Conservation (phyloP, 2,113 vertebrate genomes). For the Takifugu bimaculatus region DNA sequence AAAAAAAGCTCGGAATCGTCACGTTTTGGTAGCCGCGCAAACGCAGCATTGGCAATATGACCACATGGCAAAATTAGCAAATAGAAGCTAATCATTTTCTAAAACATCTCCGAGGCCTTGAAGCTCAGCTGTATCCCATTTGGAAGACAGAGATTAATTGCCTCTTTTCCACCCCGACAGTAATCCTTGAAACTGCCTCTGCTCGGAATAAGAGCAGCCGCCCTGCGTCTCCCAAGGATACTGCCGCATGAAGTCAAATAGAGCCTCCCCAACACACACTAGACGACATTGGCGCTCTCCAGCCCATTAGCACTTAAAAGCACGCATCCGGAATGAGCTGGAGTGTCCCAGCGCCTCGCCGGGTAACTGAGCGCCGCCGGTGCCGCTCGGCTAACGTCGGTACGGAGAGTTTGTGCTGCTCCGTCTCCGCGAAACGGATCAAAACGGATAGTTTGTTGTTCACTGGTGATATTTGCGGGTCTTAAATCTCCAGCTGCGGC, state of each 20-base stretch:
- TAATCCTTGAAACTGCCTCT: constrained; percentile 75
- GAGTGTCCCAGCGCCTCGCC: constrained; percentile 19
- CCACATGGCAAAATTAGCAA: constrained; percentile 57
- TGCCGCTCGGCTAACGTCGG: constrained; percentile 12
- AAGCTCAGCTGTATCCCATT: constrained; percentile 67
- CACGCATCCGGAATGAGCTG: constrained; percentile 30
- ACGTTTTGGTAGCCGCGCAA: constrained; percentile 9
- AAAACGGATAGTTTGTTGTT: constrained; percentile 31
- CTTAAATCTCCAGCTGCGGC: constrained; percentile 38
- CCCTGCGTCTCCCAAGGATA: constrained; percentile 35
- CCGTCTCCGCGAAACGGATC: constrained; percentile 31
- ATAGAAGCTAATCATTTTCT: constrained; percentile 63
- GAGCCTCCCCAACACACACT: constrained; percentile 22
- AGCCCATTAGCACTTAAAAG: constrained; percentile 54
- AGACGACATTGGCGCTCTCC: constrained; percentile 41
- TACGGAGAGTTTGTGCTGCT: constrained; percentile 25
- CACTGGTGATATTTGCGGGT: constrained; percentile 59
- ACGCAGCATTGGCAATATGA: constrained; percentile 11
- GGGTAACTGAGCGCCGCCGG: constrained; percentile 28
- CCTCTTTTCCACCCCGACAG: constrained; percentile 70
- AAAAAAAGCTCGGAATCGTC: background rate
- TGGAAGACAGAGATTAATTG: constrained; percentile 73
- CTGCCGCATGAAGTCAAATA: constrained; percentile 29
- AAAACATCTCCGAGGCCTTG: constrained; percentile 63
- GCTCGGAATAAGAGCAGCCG: constrained; percentile 49